These are phyloP conservation scores for Stigmatopora argus DNA, from an alignment of 2,113 vertebrate species.

Conservation along the genomic window DNA sequence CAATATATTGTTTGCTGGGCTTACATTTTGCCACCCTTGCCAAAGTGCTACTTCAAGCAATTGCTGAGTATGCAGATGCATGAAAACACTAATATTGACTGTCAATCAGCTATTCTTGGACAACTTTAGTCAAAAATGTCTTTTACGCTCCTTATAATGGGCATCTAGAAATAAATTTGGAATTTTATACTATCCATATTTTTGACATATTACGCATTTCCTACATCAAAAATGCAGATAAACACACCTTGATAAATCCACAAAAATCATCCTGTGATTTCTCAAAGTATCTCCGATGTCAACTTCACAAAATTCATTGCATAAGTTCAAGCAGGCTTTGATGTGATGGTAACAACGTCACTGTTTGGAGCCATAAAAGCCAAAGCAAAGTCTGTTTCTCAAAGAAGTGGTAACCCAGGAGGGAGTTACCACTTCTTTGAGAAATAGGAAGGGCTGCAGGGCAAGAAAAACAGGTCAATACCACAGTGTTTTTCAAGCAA, in stretches of 20 bases:
- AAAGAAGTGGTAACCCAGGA: too few species aligned
- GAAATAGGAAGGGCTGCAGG: constrained; percentile 56
- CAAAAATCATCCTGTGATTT: constrained; percentile 11
- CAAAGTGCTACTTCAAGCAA: constrained; percentile 1
- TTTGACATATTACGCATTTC: neutral
- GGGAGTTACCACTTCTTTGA: constrained; percentile 42
- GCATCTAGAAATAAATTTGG: neutral
- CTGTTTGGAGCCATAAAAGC: constrained; percentile 28
- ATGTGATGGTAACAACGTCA: constrained; percentile 27
- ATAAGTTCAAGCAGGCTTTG: constrained; percentile 12
- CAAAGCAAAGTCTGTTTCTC: constrained; percentile 44
- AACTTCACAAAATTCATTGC: constrained; percentile 13
- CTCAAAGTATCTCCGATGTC: constrained; percentile 20
- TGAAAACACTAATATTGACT: neutral
- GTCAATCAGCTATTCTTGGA: neutral
- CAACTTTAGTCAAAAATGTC: neutral
- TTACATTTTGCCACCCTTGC: neutral
- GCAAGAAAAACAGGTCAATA: constrained; percentile 70
- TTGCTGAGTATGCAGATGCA: neutral
- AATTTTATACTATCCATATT: neutral
- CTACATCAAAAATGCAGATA: constrained; percentile 8
- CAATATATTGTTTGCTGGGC: neutral
- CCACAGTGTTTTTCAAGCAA: constrained; percentile 57
- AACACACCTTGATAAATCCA: neutral
- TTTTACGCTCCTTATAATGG: neutral